Evolutionary conservation across 2,113 vertebrate species (phyloP).

Genomic region (Albula glossodonta): DNA sequence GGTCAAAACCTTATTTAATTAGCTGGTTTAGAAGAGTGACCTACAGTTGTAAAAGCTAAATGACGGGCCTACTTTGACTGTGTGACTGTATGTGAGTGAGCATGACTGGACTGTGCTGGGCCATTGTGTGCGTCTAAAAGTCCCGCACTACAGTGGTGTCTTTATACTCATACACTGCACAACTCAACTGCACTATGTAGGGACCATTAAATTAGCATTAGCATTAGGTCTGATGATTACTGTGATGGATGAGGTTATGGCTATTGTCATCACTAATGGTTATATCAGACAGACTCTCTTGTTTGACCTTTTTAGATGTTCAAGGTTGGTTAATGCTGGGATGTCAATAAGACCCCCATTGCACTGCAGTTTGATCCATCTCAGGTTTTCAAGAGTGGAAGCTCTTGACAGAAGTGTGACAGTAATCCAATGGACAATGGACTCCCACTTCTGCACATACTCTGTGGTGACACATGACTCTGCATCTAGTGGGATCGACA

Average conservation of each 20-base stretch:
- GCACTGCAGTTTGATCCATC: neutral
- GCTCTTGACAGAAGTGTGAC: neutral
- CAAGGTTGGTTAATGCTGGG: neutral
- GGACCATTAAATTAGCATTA: constrained; percentile 7
- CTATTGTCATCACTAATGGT: constrained; percentile 10
- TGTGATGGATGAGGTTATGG: constrained; percentile 14
- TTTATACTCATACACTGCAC: neutral
- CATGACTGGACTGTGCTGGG: neutral
- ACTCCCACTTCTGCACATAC: neutral
- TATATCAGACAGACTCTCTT: neutral
- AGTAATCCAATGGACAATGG: neutral
- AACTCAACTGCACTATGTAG: constrained; percentile 31
- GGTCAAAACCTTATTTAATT: too few species aligned
- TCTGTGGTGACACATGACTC: neutral
- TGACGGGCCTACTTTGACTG: neutral
- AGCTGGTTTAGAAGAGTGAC: too few species aligned
- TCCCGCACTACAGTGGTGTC: constrained; percentile 17
- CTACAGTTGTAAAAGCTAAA: too few species aligned
- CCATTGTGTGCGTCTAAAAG: neutral
- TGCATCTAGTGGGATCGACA: neutral
- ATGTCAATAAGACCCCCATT: neutral
- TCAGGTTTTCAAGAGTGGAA: constrained; percentile 1
- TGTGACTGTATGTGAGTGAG: neutral
- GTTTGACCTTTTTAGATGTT: neutral
- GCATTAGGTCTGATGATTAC: neutral